These are phyloP conservation scores for Prenolepis imparis DNA, from an alignment of 2,888 invertebrate genomes.

Conservation along the genomic window DNA sequence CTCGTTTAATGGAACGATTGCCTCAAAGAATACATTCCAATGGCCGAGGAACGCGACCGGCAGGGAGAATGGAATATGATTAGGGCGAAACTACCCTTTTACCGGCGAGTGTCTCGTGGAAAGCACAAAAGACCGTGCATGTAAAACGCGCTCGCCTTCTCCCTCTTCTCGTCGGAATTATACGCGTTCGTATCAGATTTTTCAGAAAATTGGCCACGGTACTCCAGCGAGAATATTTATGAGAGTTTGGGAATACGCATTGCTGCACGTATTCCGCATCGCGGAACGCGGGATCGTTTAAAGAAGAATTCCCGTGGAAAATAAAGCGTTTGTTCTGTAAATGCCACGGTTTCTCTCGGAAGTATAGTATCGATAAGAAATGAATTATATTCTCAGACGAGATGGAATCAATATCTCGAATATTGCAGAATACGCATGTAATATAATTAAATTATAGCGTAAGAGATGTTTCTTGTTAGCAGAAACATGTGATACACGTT, in stretches of 20 bases:
- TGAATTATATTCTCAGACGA: not conserved
- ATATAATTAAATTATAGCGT: not conserved
- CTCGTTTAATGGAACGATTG: constrained; percentile 50
- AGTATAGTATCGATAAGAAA: not conserved
- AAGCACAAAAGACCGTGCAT: constrained; percentile 19
- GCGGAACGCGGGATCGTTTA: not conserved
- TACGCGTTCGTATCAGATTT: constrained; percentile 33
- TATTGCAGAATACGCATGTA: not conserved
- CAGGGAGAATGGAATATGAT: constrained; percentile 40
- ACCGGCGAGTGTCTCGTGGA: constrained; percentile 28
- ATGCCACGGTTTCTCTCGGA: not conserved
- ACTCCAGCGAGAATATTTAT: constrained; percentile 33
- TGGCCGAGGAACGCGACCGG: constrained; percentile 3
- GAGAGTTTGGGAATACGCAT: not conserved
- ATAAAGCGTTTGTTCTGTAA: constrained; percentile 11
- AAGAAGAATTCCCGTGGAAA: constrained; percentile 28
- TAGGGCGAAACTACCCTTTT: constrained; percentile 42
- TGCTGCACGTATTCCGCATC: not conserved
- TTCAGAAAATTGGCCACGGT: constrained; percentile 45
- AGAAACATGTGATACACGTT: not conserved
- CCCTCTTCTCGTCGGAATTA: constrained; percentile 22
- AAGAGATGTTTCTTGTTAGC: not conserved
- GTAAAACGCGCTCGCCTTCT: constrained; percentile 9
- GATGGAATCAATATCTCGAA: not conserved
- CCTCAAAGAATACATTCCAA: constrained; percentile 45